A percentile compares a stretch with the other conserved stretches of the same genome.
These are phyloP conservation scores for Poeciliopsis turrubarensis DNA, from an alignment of 2,113 vertebrate genomes.

Conservation along the genomic window DNA sequence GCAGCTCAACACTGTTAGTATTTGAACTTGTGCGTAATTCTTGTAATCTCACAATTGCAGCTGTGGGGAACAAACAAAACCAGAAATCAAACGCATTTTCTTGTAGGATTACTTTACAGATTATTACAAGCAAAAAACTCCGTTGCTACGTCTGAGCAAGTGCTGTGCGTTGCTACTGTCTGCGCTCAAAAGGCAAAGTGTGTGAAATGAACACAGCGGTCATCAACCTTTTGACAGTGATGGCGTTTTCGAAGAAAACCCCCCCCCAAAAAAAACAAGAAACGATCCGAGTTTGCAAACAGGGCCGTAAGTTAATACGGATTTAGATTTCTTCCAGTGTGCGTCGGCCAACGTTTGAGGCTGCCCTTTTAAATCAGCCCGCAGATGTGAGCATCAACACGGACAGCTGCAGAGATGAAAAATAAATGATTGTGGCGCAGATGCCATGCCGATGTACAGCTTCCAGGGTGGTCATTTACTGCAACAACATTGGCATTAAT, in stretches of 20 bases:
- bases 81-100: conserved; percentile 4
- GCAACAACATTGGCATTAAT: conserved; percentile 30
- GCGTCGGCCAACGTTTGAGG: conserved; percentile 4
- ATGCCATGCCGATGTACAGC: conserved; percentile 4
- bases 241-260: background rate
- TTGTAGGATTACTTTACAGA: background rate
- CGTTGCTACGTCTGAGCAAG: background rate
- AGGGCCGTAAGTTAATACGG: background rate
- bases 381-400: background rate
- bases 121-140: background rate
- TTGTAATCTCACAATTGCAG: conserved; percentile 14
- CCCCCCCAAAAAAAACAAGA: background rate
- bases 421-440: conserved; percentile 38
- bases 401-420: conserved; percentile 24
- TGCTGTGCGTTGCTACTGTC: background rate
- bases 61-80: background rate
- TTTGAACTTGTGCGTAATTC: conserved; percentile 13
- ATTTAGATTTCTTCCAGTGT: conserved; percentile 6
- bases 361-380: conserved; percentile 29
- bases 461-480: conserved; percentile 33
- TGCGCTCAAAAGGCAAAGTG: conserved; percentile 26
- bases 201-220: background rate
- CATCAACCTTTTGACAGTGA: background rate
- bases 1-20: background rate
- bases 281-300: conserved; percentile 9